Percentiles rank a stretch among this genome's conserved stretches.
Conservation (phyloP, 2,888 invertebrate genomes). For the Hyalella azteca region DNA sequence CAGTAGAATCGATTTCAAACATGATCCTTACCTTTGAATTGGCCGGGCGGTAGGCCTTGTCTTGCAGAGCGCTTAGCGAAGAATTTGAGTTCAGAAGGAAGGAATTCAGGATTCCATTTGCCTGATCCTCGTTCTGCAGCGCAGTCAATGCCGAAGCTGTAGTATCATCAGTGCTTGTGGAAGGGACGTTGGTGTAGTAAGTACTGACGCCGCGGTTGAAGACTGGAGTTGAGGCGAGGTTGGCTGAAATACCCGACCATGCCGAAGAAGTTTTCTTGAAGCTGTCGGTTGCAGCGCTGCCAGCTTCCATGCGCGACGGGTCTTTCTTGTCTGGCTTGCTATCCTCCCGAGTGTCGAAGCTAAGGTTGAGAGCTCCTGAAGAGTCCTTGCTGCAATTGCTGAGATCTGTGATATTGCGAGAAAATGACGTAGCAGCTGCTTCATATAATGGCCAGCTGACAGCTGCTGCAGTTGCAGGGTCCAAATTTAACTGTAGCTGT, state of each 20-base stretch:
- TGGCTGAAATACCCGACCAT: background rate
- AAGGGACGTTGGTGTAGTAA: background rate
- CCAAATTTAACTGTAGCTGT: background rate
- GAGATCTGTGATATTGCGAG: background rate
- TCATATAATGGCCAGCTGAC: background rate
- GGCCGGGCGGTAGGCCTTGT: background rate
- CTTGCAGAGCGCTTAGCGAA: background rate
- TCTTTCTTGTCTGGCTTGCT: background rate
- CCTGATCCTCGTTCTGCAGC: background rate
- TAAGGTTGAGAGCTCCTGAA: constrained; percentile 18
- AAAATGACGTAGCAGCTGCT: background rate
- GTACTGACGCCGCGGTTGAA: background rate
- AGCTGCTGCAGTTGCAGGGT: background rate
- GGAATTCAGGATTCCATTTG: constrained; percentile 2
- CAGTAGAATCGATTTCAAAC: no score
- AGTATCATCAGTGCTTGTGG: background rate
- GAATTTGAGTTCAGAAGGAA: background rate
- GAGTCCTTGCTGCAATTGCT: background rate
- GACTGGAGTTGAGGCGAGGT: background rate
- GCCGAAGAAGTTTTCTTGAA: background rate
- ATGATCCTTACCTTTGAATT: constrained; percentile 3
- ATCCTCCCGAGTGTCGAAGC: background rate
- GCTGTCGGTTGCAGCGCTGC: background rate
- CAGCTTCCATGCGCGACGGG: background rate
- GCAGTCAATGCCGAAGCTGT: background rate